Evolutionary conservation across 2,888 invertebrate species (phyloP).

Genomic region (Panzeria rudis): DNA sequence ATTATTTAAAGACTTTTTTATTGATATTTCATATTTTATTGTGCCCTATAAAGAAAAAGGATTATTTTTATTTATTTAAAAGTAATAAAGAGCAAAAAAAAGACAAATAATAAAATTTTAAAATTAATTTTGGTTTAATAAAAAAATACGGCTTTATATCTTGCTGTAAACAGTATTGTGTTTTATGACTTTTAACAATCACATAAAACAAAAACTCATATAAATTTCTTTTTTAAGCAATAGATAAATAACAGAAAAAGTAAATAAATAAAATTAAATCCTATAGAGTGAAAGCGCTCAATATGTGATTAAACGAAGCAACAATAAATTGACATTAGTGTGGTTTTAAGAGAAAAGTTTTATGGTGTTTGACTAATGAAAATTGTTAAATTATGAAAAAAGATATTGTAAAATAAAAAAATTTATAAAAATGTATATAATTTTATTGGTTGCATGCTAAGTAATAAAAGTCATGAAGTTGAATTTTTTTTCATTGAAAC

Average conservation of each 20-base stretch:
- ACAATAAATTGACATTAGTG: background rate
- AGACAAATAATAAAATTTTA: background rate
- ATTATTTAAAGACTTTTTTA: background rate
- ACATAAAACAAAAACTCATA: background rate
- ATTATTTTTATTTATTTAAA: background rate
- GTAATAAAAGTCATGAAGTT: background rate
- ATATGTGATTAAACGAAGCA: constrained; percentile 5
- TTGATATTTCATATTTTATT: background rate
- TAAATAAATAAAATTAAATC: background rate
- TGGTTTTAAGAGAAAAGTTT: background rate
- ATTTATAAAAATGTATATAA: background rate
- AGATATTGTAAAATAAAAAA: background rate
- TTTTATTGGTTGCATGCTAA: background rate
- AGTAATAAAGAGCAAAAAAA: background rate
- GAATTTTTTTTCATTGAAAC: too few species aligned
- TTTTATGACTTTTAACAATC: constrained; percentile 9
- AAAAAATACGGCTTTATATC: background rate
- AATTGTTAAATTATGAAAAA: background rate
- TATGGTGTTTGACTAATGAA: background rate
- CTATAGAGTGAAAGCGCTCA: background rate
- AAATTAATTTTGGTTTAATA: constrained; percentile 4
- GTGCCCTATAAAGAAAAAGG: background rate
- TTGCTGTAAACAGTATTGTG: background rate
- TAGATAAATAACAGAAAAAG: background rate
- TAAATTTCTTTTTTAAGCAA: background rate